Evolutionary conservation across 1,140 invertebrate species (phyloP).

Genomic region (Anastatus disparis): DNA sequence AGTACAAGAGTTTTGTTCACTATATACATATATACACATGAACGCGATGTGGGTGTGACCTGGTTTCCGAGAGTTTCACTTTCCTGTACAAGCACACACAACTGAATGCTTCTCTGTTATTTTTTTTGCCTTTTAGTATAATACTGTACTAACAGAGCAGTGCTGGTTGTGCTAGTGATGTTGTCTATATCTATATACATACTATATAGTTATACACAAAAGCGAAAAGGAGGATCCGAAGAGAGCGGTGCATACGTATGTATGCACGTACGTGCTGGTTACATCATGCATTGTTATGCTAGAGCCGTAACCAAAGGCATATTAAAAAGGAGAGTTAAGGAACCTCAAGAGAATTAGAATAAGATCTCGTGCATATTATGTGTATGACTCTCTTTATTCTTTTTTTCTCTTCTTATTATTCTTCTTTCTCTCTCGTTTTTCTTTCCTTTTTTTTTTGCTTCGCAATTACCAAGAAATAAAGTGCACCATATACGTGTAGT

Average conservation of each 20-base stretch:
- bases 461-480: too few species aligned
- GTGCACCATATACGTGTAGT: too few species aligned
- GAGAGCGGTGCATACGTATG: too few species aligned
- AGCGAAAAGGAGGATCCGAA: slow-evolving; percentile 64
- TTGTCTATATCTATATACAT: too few species aligned
- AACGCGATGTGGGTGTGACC: slow-evolving; percentile 65
- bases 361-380: slow-evolving; percentile 50
- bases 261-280: too few species aligned
- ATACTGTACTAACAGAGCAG: too few species aligned
- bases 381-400: neutral
- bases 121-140: too few species aligned
- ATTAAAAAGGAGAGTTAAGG: slow-evolving; percentile 48
- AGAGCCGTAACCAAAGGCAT: slow-evolving; percentile 54
- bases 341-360: slow-evolving; percentile 62
- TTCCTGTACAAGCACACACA: slow-evolving; percentile 60
- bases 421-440: slow-evolving; percentile 40
- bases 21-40: slow-evolving; percentile 1
- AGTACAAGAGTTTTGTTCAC: neutral
- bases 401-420: slow-evolving; percentile 5
- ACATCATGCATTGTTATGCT: slow-evolving; percentile 67
- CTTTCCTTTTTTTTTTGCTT: too few species aligned
- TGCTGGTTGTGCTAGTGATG: too few species aligned
- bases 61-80: slow-evolving; percentile 68
- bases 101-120: too few species aligned
- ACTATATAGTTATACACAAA: too few species aligned